Base-by-base conservation (phyloP, 2,797 vertebrate genomes). In the Darevskia mixta region DNA sequence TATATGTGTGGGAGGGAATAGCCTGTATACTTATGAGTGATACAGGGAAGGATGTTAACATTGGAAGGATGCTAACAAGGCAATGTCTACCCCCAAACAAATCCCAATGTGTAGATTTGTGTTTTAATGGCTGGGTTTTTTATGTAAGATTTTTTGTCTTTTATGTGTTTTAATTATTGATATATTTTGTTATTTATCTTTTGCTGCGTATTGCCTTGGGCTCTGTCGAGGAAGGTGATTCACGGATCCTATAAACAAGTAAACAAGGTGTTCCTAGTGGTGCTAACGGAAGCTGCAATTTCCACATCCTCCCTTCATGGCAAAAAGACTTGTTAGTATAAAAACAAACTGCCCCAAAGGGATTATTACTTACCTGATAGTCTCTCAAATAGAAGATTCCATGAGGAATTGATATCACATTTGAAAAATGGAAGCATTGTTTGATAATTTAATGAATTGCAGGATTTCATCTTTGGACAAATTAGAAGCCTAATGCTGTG, bases 21-120 rank as follows among this genome's bases (percentile, higher is more conserved):
- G 35, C 5, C 5, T 0, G 0, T 0, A 0, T 32, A 43, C 1
- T 1, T 5, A 35, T 0, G 67, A 87, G 71, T 0, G 32, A 27
- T 71, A 61, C 55, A 0, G 0, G 0, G 32, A 32, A 61, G 32
- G 73, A 67, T 41, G 73, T 9, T 78, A 80, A 80, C 0, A 0
- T 27, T 13, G 1, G 38, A 32, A 61, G n/a, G 69, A 67, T 41
- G 73, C 7, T 78, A 80, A 80, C 0, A 18, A 18, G n/a, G 13
- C 4, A 10, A 27, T 78, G 11, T 43, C 61, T 64, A 64, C 20
- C 5, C 61, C 61, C 49, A 55, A 64, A 64, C 61, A 64, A 23
- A 55, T 55, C 49, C 49, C 61, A 55, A 64, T 23, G 61, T 64
- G 61, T 64, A 5, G 61, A 64, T 64, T 64, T 64, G 61, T 64